These are phyloP conservation scores for Apocheima hispidaria DNA, from an alignment of 2,888 invertebrate species.

Conservation along the genomic window DNA sequence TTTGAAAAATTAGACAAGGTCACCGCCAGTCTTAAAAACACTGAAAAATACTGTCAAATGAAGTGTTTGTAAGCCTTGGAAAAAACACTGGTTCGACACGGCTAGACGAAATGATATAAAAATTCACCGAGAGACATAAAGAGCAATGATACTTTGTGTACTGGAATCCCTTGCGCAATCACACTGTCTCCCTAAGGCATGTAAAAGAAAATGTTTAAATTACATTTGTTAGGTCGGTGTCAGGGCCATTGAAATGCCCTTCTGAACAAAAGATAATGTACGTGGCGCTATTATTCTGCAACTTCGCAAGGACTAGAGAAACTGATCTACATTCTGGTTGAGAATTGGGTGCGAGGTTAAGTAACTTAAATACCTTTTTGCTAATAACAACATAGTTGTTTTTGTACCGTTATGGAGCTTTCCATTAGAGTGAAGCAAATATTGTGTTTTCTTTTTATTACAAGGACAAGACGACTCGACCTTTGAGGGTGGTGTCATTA, in stretches of 20 bases:
- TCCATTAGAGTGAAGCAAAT: conserved; percentile 40
- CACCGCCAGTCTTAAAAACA: background rate
- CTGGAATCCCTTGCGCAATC: conserved; percentile 44
- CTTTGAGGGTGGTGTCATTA: conserved; percentile 40
- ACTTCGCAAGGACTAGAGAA: conserved; percentile 43
- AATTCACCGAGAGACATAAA: conserved; percentile 35
- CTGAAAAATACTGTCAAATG: conserved; percentile 12
- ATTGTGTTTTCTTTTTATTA: conserved; percentile 33
- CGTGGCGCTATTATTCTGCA: conserved; percentile 36
- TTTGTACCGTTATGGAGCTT: conserved; percentile 35
- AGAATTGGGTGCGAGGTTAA: conserved; percentile 61
- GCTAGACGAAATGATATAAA: conserved; percentile 31
- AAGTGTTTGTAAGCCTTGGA: conserved; percentile 14
- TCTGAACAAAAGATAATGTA: conserved; percentile 30
- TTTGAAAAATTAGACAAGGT: conserved; percentile 7
- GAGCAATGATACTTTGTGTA: conserved; percentile 43
- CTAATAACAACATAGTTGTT: conserved; percentile 28
- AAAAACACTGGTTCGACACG: conserved; percentile 12
- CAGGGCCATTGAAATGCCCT: conserved; percentile 51
- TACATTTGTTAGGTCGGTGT: conserved; percentile 35
- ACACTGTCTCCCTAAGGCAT: conserved; percentile 45
- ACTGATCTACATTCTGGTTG: conserved; percentile 42
- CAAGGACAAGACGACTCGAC: conserved; percentile 43
- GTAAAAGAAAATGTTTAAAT: conserved; percentile 49
- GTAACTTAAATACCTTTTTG: conserved; percentile 37